Percentiles rank a stretch among this genome's conserved stretches.
Conservation (phyloP, 2,113 vertebrate genomes). For the Cinclus cinclus region DNA sequence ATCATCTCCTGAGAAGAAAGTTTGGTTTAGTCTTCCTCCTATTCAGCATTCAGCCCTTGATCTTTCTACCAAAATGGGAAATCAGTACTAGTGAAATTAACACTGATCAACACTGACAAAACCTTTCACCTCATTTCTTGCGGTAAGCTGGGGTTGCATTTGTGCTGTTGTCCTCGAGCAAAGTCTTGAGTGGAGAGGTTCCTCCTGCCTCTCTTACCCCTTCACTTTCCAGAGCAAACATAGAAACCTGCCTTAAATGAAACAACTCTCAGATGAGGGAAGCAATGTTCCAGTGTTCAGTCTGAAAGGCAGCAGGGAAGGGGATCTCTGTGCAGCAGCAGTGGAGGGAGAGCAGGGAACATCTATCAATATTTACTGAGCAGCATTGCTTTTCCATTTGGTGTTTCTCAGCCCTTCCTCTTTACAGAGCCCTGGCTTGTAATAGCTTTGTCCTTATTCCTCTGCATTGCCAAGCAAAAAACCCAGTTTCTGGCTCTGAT, state of each 20-base stretch:
- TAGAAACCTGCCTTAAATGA: slow-evolving; percentile 23
- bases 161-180: neutral
- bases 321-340: neutral
- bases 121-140: slow-evolving; percentile 28
- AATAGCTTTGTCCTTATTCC: slow-evolving; percentile 33
- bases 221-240: neutral
- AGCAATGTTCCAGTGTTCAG: neutral
- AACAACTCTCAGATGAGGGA: slow-evolving; percentile 8
- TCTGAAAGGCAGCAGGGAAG: neutral
- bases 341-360: neutral
- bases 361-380: slow-evolving; percentile 60
- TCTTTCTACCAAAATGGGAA: slow-evolving; percentile 46
- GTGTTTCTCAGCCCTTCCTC: slow-evolving; percentile 2
- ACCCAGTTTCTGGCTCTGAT: slow-evolving; percentile 1
- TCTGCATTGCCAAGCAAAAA: slow-evolving; percentile 5
- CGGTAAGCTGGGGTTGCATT: neutral
- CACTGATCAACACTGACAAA: slow-evolving; percentile 59
- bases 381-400: slow-evolving; percentile 44
- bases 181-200: slow-evolving; percentile 27
- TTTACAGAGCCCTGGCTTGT: slow-evolving; percentile 1
- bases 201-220: neutral
- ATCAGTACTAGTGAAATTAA: slow-evolving; percentile 31
- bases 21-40: slow-evolving; percentile 15
- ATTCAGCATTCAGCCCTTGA: slow-evolving; percentile 50
- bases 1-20: slow-evolving; percentile 53